Evolutionary conservation across 1,140 invertebrate genomes (phyloP).

Genomic region (Aphaenogaster ashmeadi): DNA sequence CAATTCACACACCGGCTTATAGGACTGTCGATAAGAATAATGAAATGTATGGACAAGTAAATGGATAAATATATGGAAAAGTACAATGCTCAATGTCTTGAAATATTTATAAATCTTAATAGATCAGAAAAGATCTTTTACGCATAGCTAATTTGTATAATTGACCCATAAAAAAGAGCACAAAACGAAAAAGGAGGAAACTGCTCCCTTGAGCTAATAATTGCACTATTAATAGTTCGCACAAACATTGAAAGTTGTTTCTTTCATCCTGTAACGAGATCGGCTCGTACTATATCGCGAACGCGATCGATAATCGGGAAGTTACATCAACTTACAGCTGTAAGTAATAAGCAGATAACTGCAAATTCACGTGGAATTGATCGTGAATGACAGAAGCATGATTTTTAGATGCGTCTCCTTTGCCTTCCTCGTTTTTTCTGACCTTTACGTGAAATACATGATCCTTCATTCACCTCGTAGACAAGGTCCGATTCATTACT

Average conservation of each 20-base stretch:
- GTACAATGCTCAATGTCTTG: not conserved
- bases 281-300: not conserved
- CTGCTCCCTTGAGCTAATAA: not conserved
- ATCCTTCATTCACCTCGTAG: not conserved
- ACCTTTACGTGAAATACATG: not conserved
- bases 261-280: not conserved
- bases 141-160: not conserved
- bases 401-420: constrained; percentile 12
- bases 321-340: constrained; percentile 6
- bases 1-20: not conserved
- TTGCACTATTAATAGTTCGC: not conserved
- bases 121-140: not conserved
- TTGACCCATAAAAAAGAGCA: not conserved
- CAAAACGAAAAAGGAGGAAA: not conserved
- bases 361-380: constrained; percentile 15
- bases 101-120: constrained; percentile 20
- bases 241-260: constrained; percentile 33
- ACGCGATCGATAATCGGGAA: constrained; percentile 15
- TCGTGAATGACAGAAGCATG: not conserved
- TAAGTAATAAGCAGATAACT: not conserved
- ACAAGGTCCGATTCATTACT: constrained; percentile 25
- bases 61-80: not conserved
- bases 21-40: not conserved
- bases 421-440: not conserved
- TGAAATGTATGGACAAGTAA: not conserved